Percentiles rank a stretch among this genome's conserved stretches.
Conservation (phyloP, 2,888 invertebrate genomes). For the Harpagoxenus sublaevis region DNA sequence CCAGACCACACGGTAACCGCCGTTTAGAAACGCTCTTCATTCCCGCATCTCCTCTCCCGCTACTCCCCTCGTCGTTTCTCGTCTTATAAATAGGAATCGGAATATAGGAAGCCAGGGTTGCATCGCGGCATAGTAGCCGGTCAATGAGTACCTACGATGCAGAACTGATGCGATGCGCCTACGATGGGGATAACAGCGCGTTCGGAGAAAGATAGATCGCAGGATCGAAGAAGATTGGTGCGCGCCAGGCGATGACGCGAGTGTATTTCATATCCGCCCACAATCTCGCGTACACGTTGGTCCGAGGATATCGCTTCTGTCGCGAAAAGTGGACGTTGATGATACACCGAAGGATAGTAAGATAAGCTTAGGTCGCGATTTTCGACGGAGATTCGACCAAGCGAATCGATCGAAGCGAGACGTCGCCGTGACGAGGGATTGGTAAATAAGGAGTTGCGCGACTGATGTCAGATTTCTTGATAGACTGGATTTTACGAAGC, state of each 20-base stretch:
- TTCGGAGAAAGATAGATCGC: slow-evolving; percentile 34
- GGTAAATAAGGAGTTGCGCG: slow-evolving; percentile 41
- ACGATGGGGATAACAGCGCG: slow-evolving; percentile 28
- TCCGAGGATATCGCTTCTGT: slow-evolving; percentile 54
- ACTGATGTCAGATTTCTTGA: slow-evolving; percentile 23
- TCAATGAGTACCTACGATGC: slow-evolving; percentile 57
- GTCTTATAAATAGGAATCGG: slow-evolving; percentile 49
- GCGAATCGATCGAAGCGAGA: slow-evolving; percentile 51
- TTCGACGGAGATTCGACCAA: slow-evolving; percentile 18
- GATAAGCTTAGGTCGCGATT: slow-evolving; percentile 25
- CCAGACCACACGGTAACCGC: slow-evolving; percentile 61
- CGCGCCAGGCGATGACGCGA: slow-evolving; percentile 21
- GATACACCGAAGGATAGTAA: slow-evolving; percentile 37
- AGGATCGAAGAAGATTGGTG: slow-evolving; percentile 38
- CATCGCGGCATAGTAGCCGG: slow-evolving; percentile 57
- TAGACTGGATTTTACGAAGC: neutral
- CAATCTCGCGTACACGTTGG: slow-evolving; percentile 42
- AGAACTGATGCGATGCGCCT: slow-evolving; percentile 23
- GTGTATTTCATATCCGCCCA: slow-evolving; percentile 59
- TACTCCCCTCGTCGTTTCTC: slow-evolving; percentile 21
- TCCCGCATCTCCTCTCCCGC: slow-evolving; percentile 21
- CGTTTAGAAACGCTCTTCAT: slow-evolving; percentile 63
- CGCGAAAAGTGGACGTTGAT: slow-evolving; percentile 57
- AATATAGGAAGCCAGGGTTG: slow-evolving; percentile 59
- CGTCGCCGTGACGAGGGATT: slow-evolving; percentile 35